Percentiles rank a stretch among this genome's conserved stretches.
Evolutionary conservation across 2,797 vertebrate genomes (phyloP).

Genomic region (Arremon brunneinucha): DNA sequence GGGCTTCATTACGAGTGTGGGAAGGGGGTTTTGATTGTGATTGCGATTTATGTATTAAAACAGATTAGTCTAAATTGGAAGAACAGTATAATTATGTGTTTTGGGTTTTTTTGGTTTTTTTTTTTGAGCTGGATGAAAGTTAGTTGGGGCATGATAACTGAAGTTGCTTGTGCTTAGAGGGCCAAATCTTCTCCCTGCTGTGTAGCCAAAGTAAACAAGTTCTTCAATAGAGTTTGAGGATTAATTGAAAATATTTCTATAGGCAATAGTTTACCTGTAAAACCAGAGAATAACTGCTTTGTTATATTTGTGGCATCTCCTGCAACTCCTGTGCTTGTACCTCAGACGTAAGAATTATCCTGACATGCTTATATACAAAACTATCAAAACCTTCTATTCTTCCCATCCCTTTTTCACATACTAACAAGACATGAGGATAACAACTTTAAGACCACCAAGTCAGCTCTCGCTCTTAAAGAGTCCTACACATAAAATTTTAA

Average conservation of each 20-base stretch:
- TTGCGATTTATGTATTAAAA: slow-evolving; percentile 46
- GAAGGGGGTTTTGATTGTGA: not conserved
- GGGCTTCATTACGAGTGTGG: not conserved
- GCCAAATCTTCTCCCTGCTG: not conserved
- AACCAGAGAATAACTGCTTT: not conserved
- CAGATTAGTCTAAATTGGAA: slow-evolving; percentile 52
- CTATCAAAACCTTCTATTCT: not conserved
- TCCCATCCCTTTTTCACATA: not conserved
- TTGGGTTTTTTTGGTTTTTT: not conserved
- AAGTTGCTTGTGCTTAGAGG: not conserved
- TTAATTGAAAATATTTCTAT: not conserved
- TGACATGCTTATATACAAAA: not conserved
- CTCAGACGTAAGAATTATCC: not conserved
- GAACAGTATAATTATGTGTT: not conserved
- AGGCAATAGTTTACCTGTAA: not conserved
- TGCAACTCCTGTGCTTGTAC: not conserved
- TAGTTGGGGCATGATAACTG: not conserved
- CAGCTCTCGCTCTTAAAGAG: not conserved
- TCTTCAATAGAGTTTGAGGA: not conserved
- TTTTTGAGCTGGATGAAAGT: not conserved
- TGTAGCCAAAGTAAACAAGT: not conserved
- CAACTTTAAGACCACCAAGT: not conserved
- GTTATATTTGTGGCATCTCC: not conserved
- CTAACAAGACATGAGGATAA: not conserved
- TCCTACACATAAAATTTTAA: not conserved